Evolutionary conservation across 2,113 vertebrate species (phyloP).

Genomic region (Glareola pratincola): DNA sequence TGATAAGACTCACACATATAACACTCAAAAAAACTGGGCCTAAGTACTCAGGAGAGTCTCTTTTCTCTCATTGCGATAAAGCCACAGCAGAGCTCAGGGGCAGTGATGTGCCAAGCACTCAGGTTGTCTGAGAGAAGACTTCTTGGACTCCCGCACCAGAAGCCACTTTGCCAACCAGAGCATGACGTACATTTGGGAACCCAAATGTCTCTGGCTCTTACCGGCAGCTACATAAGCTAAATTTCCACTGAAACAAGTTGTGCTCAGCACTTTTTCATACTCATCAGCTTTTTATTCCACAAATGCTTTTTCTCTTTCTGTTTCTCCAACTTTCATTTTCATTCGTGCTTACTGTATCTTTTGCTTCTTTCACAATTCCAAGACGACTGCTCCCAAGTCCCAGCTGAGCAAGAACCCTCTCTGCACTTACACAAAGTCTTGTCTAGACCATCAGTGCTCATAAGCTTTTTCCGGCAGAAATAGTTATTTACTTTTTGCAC

Average conservation of each 20-base stretch:
- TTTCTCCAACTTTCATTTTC: background rate
- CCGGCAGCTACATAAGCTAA: background rate
- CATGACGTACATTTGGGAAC: accelerated
- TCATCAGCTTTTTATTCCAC: background rate
- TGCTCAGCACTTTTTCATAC: background rate
- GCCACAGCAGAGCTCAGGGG: background rate
- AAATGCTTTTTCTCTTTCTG: background rate
- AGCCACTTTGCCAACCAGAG: background rate
- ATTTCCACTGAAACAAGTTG: background rate
- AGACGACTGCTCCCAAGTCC: background rate
- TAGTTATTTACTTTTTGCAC: background rate
- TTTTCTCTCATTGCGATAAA: background rate
- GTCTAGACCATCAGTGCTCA: background rate
- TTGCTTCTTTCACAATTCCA: background rate
- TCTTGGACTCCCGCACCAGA: background rate
- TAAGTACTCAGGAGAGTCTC: background rate
- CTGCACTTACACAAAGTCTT: background rate
- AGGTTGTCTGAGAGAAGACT: background rate
- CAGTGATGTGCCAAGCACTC: background rate
- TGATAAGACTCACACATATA: background rate
- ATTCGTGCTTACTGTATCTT: background rate
- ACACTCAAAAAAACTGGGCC: background rate
- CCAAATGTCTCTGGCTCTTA: background rate
- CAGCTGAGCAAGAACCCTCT: background rate
- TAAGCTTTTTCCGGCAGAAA: background rate